Base-by-base conservation (phyloP, 2,888 invertebrate genomes). In the Caenorhabditis becei region DNA sequence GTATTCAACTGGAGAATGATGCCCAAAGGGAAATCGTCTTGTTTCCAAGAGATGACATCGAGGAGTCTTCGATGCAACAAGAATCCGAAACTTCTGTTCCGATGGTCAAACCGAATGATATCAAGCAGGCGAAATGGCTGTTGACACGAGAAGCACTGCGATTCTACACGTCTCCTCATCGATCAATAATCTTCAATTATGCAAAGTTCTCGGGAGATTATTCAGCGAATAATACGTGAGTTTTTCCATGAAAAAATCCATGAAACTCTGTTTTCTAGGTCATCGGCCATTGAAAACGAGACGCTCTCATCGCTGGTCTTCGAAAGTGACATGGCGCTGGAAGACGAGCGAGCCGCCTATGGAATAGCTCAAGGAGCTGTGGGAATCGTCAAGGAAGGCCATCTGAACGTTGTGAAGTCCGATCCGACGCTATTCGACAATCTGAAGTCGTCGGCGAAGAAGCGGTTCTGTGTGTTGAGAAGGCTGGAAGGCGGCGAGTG, bases 101-200 rank as follows among this genome's bases (percentile, higher is more conserved):
- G 2, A 83, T 86, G 58, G 86, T 87, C 8, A 75, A 79, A 18
- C 62, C 77, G 53, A 35, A 37, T 14, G 88, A 89, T 74, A 81
- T 88, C 10, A 66, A 81, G 4, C 80, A 85, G 16, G 88, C 89
- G 11, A 83, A 87, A 62, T 89, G 89, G 89, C 69, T 89, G 2
- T 75, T 89, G 44, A 88, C 88, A 32, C 69, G 83, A 51, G 87
- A 88, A 54, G 86, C 88, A 1, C 80, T 88, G 1, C 66, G 78
- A 16, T 84, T 88, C 54, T 90, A 88, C 74, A 83, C 86, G 0
- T 74, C 82, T 7, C 87, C 95, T 91, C 96, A 96, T 95, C 95
- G 95, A 92, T 94, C 96, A 82, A 94, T 97, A 82, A 95, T 95
- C 91, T 97, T 95, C 92, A 97, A 97, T 92, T 97, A 97, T 91